Percentiles rank a stretch among this genome's conserved stretches.
phyloP scores from a whole-genome alignment of 2,797 vertebrate genomes.

The Rhodeus uyekii region DNA sequence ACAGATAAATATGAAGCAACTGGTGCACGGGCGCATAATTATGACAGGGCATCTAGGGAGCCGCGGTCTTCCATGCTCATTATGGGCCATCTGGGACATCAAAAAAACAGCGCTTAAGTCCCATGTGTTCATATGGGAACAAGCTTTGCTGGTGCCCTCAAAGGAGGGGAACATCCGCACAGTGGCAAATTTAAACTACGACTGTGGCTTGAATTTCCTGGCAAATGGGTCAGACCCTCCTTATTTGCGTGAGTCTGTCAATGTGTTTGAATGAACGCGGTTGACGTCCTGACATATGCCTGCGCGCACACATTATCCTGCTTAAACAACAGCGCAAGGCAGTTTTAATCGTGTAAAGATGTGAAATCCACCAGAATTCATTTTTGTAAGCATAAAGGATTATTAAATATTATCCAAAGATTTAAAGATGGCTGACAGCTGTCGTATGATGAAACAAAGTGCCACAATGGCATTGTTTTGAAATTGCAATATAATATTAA shows the following conservation, averaged over 20 bases:
- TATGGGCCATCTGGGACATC: constrained; percentile 55
- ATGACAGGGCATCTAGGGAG: constrained; percentile 56
- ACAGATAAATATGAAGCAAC: constrained; percentile 67
- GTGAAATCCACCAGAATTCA: constrained; percentile 76
- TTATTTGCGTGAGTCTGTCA: neutral
- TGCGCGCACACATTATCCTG: constrained; percentile 45
- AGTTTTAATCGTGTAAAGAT: constrained; percentile 79
- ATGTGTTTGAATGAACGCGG: constrained; percentile 61
- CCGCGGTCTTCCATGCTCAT: constrained; percentile 54
- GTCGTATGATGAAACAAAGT: constrained; percentile 74
- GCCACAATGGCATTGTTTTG: constrained; percentile 74
- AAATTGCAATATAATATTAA: constrained; percentile 72
- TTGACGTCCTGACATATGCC: constrained; percentile 19
- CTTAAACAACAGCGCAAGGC: constrained; percentile 64
- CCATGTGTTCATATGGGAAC: constrained; percentile 36
- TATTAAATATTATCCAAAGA: constrained; percentile 71
- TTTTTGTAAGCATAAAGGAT: constrained; percentile 76
- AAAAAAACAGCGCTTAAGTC: constrained; percentile 34
- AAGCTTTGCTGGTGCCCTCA: constrained; percentile 29
- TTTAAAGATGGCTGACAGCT: constrained; percentile 82
- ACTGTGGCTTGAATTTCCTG: constrained; percentile 22
- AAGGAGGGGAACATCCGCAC: constrained; percentile 19
- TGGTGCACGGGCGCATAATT: constrained; percentile 57
- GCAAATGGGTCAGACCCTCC: neutral
- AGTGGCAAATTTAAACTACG: neutral